A percentile compares a stretch with the other conserved stretches of the same genome.
Evolutionary conservation across 2,797 vertebrate genomes (phyloP).

Genomic region (Onychomys leucogaster): DNA sequence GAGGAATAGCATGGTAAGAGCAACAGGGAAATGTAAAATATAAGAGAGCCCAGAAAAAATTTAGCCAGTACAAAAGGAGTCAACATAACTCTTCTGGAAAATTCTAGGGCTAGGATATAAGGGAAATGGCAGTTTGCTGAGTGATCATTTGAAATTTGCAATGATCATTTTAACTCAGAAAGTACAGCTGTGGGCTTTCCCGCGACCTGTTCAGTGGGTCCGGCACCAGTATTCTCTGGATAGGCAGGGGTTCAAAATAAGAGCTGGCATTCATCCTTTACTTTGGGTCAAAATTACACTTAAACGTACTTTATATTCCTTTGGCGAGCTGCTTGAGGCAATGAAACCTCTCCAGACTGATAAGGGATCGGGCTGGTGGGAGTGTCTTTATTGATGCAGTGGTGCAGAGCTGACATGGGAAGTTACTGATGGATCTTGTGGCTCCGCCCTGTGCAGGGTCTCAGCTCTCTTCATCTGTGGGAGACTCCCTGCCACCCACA

Average conservation of each 20-base stretch:
- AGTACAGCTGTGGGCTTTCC: neutral
- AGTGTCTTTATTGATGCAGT: rapidly evolving
- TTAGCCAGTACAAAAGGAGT: neutral
- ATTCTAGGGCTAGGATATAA: neutral
- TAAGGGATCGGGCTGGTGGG: rapidly evolving
- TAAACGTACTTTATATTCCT: neutral
- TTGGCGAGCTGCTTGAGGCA: neutral
- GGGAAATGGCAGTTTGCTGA: neutral
- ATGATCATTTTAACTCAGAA: neutral
- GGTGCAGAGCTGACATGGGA: neutral
- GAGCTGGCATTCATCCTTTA: neutral
- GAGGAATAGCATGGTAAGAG: neutral
- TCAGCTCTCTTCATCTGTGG: neutral
- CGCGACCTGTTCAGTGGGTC: no score
- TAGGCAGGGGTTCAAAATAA: neutral
- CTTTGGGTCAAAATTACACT: neutral
- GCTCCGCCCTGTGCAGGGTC: neutral
- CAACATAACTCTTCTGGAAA: neutral
- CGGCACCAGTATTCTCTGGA: rapidly evolving
- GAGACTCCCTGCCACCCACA: neutral
- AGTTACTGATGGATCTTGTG: rapidly evolving
- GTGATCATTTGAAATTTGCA: neutral
- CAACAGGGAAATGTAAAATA: neutral
- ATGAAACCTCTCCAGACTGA: rapidly evolving
- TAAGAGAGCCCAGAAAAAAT: neutral